Evolutionary conservation across 2,888 invertebrate genomes (phyloP), one percentile per base, ranked within the genome.

Genomic region (Helobdella robusta): DNA sequence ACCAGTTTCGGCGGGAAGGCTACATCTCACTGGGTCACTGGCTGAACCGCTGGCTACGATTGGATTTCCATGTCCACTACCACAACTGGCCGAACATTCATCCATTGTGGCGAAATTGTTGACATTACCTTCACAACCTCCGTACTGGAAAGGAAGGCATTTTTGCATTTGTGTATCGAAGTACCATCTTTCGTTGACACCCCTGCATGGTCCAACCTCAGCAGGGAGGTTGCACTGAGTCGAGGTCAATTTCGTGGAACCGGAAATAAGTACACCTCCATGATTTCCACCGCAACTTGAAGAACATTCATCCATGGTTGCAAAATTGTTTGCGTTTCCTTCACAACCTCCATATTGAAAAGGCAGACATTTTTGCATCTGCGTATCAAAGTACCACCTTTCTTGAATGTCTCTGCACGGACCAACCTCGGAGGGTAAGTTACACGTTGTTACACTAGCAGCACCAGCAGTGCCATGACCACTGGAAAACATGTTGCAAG

Each of bases 71-170:
- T 11, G 44, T 11, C 44, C 44, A 44, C 11, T 58, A 30, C 6
- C 63, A 28, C 3, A 23, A 46, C 20, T 34, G 3, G 36, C 36
- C 8, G 18, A 23, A 64, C 75, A 75, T 35, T 74, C 74, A 5
- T 66, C 71, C 46, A 67, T 66, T 2, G 72, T 69, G 20, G 63
- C 62, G 81, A 92, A 91, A 64, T 89, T 82, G 79, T 92, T 92
- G 62, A 87, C 86, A 72, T 89, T 89, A 34, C 91, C 91, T 44
- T 82, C 84, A 76, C 91, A 92, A 66, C 91, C 91, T 46, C 89
- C 86, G 75, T 87, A 92, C 1, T 81, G 79, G 79, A 89, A 92
- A n/a, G 46, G 34, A 0, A 62, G 32, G 32, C 46, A 40, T n/a
- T 62, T 46, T n/a, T 50, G 50, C 50, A 62, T 44, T 25, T 62